Evolutionary conservation across 1,140 invertebrate genomes (phyloP).

Genomic region (Aricia agestis): DNA sequence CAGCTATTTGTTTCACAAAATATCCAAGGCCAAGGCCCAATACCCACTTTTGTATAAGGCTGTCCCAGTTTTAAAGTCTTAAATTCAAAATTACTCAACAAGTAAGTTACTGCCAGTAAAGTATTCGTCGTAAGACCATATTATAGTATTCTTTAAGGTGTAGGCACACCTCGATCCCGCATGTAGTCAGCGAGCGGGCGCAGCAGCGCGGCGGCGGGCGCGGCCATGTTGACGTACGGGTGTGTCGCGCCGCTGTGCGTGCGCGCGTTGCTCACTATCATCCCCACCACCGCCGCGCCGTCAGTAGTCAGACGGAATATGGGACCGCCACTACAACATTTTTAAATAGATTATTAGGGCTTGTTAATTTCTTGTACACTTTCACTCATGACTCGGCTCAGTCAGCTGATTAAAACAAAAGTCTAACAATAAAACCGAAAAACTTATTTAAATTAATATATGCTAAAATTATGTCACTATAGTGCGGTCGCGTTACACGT

Average conservation of each 20-base stretch:
- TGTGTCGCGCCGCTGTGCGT: slow-evolving; percentile 58
- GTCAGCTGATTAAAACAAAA: no score
- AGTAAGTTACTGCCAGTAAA: no score
- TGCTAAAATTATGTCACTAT: no score
- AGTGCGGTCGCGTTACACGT: no score
- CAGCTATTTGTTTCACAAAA: no score
- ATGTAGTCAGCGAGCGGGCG: slow-evolving; percentile 61
- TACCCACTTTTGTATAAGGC: not conserved
- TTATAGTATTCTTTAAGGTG: not conserved
- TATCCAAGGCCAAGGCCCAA: no score
- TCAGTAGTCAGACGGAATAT: slow-evolving; percentile 56
- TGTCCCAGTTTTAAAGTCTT: not conserved
- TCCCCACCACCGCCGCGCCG: slow-evolving; percentile 66
- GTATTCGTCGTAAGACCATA: no score
- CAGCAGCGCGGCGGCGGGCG: slow-evolving; percentile 65
- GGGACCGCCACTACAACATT: slow-evolving; percentile 72
- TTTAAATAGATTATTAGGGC: not conserved
- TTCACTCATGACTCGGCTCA: no score
- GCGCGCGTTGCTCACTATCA: slow-evolving; percentile 76
- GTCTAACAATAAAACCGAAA: no score
- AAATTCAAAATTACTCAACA: not conserved
- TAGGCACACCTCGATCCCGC: slow-evolving; percentile 58
- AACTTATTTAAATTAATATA: no score
- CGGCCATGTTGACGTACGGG: slow-evolving; percentile 77
- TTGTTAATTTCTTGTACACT: no score